Evolutionary conservation across 2,113 vertebrate species (phyloP), one percentile per base, ranked within the genome.

Genomic region (Ancistrus triradiatus): DNA sequence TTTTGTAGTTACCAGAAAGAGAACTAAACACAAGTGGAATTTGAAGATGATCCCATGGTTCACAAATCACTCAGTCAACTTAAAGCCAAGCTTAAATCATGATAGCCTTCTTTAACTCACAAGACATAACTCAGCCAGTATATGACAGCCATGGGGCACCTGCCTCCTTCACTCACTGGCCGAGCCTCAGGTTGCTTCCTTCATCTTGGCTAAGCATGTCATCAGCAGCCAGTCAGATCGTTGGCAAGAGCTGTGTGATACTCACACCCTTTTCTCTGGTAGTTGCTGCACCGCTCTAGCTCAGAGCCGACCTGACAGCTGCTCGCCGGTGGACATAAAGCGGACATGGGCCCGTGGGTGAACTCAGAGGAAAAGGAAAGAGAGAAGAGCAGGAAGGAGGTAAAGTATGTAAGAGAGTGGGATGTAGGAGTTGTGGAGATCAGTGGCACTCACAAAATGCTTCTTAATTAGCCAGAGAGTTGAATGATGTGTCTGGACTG

Each of bases 111-210:
- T n/a, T n/a, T n/a, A n/a, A n/a, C n/a, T n/a, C n/a, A n/a, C n/a
- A n/a, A n/a, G n/a, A n/a, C n/a, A n/a, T n/a, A n/a, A n/a, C n/a
- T 19, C 10, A 21, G 43, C 1, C 14, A 47, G 14, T 35, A 19
- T 6, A 1, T 14, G 27, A 31, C 27, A 3, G 27, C 27, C 27
- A 5, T 11, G 38, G n/a, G 2, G 61, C 66, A 74, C 43, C 72
- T 69, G 70, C 56, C 47, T 60, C 78, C 74, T 75, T 79, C 84
- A 80, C 80, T 81, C 81, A 73, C 28, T 15, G 65, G 38, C 46
- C 73, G 62, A 72, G 83, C 83, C 59, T 82, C 83, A 57, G 68
- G 70, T 84, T 83, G 70, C 80, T 75, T 66, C 49, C 50, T 42
- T 31, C 31, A 69, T 72, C 74, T 61, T 70, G 80, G 77, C 66